phyloP scores from a whole-genome alignment of 2,888 invertebrate genomes.

The Agrotis ipsilon region DNA sequence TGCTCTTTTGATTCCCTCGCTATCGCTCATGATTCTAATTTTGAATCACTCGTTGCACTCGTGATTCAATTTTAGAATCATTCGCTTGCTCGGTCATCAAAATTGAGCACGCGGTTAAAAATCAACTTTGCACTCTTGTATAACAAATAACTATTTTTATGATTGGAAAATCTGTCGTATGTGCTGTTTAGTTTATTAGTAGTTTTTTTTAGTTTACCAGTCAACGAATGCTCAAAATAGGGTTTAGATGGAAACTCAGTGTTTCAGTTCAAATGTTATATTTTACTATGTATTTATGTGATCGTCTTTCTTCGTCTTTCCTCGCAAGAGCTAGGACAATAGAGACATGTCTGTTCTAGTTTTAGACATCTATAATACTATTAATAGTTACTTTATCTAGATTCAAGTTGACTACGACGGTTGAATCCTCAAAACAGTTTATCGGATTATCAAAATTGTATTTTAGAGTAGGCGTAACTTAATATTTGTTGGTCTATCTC shows the following conservation, averaged over 20 bases:
- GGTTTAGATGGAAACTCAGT: too few relatives aligned
- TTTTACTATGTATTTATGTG: background rate
- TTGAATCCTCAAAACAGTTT: background rate
- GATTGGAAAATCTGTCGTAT: background rate
- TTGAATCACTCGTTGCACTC: too few relatives aligned
- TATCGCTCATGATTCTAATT: too few relatives aligned
- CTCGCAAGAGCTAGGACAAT: background rate
- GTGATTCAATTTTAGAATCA: too few relatives aligned
- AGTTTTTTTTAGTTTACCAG: too few relatives aligned
- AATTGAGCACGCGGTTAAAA: too few relatives aligned
- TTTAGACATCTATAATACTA: background rate
- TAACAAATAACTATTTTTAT: too few relatives aligned
- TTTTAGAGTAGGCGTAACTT: background rate
- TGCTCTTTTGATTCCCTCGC: too few relatives aligned
- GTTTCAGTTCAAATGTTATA: background rate
- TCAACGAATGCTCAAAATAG: too few relatives aligned
- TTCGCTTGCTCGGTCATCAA: too few relatives aligned
- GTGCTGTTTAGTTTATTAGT: background rate
- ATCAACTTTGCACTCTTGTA: too few relatives aligned
- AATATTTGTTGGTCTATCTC: slow-evolving; percentile 1
- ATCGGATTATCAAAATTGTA: background rate
- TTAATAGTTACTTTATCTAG: background rate
- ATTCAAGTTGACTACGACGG: background rate
- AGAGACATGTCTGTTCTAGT: background rate
- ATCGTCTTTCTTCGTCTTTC: background rate